A percentile compares a stretch with the other conserved stretches of the same genome.
Evolutionary conservation across 1,140 invertebrate genomes (phyloP).

Genomic region (Bombus sylvicola): DNA sequence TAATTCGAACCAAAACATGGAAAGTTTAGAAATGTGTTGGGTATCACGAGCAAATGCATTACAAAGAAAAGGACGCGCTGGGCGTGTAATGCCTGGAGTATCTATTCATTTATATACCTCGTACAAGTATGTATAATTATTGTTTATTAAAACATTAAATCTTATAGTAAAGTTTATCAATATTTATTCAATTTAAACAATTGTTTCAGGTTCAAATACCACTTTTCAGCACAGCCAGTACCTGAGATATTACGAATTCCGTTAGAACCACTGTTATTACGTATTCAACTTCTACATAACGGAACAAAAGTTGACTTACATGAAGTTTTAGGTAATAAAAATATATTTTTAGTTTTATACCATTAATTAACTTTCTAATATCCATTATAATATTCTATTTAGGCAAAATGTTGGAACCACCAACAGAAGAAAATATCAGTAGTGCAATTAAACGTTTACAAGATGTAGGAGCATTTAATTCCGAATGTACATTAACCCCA

Average conservation of each 20-base stretch:
- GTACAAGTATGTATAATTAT: constrained; percentile 81
- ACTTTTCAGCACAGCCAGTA: constrained; percentile 87
- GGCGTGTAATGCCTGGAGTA: constrained; percentile 93
- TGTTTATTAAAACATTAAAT: not conserved
- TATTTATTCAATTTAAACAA: not conserved
- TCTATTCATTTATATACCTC: constrained; percentile 92
- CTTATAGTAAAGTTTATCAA: not conserved
- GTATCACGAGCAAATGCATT: constrained; percentile 91
- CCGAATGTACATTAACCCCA: constrained; percentile 90
- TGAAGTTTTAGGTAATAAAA: constrained; percentile 85
- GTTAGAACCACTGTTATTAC: constrained; percentile 93
- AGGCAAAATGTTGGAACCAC: constrained; percentile 91
- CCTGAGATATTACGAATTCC: constrained; percentile 94
- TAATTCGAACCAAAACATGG: constrained; percentile 93
- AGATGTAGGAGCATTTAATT: constrained; percentile 94
- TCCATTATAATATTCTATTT: constrained; percentile 9
- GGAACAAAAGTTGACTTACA: constrained; percentile 86
- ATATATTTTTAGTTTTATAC: constrained; percentile 45
- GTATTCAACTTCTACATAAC: constrained; percentile 92
- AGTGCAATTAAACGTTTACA: constrained; percentile 90
- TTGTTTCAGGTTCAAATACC: constrained; percentile 82
- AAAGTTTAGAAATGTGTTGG: constrained; percentile 91
- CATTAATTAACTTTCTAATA: constrained; percentile 13
- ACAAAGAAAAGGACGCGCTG: constrained; percentile 93
- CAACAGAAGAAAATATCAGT: constrained; percentile 88